A percentile compares a stretch with the other conserved stretches of the same genome.
Evolutionary conservation across 2,113 vertebrate genomes (phyloP).

Genomic region (Ovis aries): ARS-UI_Ramb_v3.0 NC_056057.1:61110501-61111000

Average conservation of each 20-base stretch:
- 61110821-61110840: not conserved
- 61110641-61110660: not conserved
- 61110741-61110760: not conserved
- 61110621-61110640: not conserved
- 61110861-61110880: not conserved
- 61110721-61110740: not conserved
- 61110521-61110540: not conserved
- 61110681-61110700: not conserved
- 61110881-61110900: not conserved
- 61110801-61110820: not conserved
- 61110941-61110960: not conserved
- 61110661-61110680: not conserved
- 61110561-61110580: not conserved
- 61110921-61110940: not conserved
- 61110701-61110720: not conserved
- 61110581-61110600: not conserved
- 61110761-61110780: not conserved
- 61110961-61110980: not conserved
- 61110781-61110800: not conserved
- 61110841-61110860: not conserved
- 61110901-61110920: not conserved
- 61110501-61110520: not conserved
- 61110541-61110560: not conserved
- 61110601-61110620: not conserved
- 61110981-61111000: not conserved